Percentiles rank a stretch among this genome's conserved stretches.
phyloP scores from a whole-genome alignment of 2,113 vertebrate species.

The Halichoerus grypus region DNA sequence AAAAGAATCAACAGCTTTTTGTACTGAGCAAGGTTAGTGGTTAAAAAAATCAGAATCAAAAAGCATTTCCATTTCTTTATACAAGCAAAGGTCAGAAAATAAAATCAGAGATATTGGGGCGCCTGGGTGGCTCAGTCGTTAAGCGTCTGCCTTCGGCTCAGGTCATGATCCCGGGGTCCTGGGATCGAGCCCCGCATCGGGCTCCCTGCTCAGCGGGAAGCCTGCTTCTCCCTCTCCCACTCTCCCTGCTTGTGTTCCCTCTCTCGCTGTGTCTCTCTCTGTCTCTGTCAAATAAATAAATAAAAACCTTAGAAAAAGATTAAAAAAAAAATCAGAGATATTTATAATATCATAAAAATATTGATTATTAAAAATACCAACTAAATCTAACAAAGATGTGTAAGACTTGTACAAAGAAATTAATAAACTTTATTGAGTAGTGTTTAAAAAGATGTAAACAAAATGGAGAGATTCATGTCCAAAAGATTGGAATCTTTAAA shows the following conservation, averaged over 20 bases:
- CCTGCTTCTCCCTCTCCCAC: no score
- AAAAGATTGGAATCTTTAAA: neutral
- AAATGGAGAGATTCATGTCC: neutral
- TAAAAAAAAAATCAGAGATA: neutral
- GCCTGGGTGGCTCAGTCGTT: no score
- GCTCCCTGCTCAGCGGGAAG: no score
- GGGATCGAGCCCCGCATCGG: no score
- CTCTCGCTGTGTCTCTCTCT: no score
- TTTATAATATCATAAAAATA: neutral
- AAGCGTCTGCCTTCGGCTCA: no score
- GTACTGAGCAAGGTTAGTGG: neutral
- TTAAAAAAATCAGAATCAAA: neutral
- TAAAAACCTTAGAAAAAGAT: no score
- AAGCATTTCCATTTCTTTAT: neutral
- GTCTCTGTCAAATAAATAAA: no score
- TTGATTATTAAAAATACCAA: neutral
- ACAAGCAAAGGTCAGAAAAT: neutral
- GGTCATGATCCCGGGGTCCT: no score
- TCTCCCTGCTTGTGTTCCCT: no score
- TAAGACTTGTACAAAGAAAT: neutral
- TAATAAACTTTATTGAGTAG: neutral
- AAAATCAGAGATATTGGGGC: neutral
- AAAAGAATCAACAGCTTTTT: constrained; percentile 10
- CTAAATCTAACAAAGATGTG: neutral
- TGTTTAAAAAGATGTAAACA: neutral